Evolutionary conservation across 2,113 vertebrate genomes (phyloP).

Genomic region (Circaetus gallicus): DNA sequence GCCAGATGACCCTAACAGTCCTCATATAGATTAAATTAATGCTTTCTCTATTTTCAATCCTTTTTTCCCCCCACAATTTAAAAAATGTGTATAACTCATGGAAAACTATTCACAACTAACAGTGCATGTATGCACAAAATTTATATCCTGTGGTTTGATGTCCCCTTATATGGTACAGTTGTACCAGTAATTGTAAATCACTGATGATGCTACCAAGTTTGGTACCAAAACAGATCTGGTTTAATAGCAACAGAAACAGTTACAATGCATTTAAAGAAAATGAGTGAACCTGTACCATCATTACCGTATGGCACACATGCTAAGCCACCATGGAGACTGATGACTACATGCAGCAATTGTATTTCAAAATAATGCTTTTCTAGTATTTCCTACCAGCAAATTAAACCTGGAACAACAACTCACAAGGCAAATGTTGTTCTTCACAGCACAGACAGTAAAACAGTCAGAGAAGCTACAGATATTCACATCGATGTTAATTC

Average conservation of each 20-base stretch:
- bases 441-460: neutral
- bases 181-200: neutral
- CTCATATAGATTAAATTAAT: neutral
- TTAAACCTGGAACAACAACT: neutral
- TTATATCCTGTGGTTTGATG: neutral
- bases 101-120: neutral
- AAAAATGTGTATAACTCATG: neutral
- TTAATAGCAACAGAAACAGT: neutral
- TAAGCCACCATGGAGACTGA: too few species aligned
- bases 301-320: accelerated
- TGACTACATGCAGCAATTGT: neutral
- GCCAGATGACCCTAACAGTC: neutral
- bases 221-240: neutral
- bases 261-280: too few species aligned
- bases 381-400: neutral
- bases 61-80: neutral
- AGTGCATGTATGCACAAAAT: neutral
- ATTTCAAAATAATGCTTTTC: neutral
- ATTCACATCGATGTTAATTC: neutral
- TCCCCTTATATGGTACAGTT: neutral
- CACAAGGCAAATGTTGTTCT: neutral
- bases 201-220: neutral
- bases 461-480: neutral
- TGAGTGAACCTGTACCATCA: accelerated
- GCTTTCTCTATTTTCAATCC: neutral